Conservation (phyloP, 2,888 invertebrate species). For the Conops quadrifasciatus region DNA sequence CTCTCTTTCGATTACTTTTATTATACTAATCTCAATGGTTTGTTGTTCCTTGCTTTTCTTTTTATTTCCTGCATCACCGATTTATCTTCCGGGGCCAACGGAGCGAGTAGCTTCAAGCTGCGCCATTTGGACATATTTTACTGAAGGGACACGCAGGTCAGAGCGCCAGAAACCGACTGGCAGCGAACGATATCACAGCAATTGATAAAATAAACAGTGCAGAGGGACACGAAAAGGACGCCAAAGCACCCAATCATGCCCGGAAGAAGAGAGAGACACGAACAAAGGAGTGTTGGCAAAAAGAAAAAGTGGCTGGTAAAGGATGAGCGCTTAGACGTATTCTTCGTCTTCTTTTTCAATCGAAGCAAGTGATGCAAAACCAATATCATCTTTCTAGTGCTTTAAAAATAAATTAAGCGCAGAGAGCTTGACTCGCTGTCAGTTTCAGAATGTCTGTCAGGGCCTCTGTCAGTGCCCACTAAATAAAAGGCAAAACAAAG, state of each 20-base stretch:
- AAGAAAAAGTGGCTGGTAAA: neutral
- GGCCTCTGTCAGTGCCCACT: too few relatives aligned
- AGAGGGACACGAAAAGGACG: neutral
- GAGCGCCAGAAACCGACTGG: neutral
- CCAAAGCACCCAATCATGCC: too few relatives aligned
- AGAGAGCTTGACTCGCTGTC: neutral
- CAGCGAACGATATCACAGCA: constrained; percentile 25
- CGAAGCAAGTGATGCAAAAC: neutral
- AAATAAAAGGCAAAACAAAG: neutral
- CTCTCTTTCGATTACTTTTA: constrained; percentile 12
- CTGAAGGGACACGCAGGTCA: neutral
- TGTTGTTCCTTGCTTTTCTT: too few relatives aligned
- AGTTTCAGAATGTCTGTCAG: neutral
- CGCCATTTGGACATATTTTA: neutral
- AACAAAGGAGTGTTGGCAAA: neutral
- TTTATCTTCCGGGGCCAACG: neutral
- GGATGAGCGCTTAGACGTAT: neutral
- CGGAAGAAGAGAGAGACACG: too few relatives aligned
- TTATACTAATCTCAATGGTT: too few relatives aligned
- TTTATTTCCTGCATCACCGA: too few relatives aligned
- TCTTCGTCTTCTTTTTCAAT: too few relatives aligned
- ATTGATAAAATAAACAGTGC: constrained; percentile 15
- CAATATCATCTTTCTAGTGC: neutral
- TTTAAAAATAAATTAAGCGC: neutral
- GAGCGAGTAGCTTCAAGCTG: neutral